These are phyloP conservation scores for Dastarcus helophoroides DNA, from an alignment of 2,888 invertebrate species.

Conservation along the genomic window DNA sequence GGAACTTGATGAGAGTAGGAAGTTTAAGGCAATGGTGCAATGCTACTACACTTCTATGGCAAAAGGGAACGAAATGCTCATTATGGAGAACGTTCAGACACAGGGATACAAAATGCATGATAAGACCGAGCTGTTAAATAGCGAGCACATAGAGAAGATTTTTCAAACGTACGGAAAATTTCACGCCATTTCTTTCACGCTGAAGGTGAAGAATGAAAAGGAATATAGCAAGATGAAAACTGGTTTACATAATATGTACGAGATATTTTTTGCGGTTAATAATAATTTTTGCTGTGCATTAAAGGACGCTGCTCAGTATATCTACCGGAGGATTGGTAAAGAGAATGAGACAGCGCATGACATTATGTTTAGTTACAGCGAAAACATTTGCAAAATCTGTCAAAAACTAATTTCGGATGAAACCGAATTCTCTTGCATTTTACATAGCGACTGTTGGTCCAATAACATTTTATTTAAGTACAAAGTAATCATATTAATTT, in stretches of 20 bases:
- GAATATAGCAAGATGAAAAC: slow-evolving; percentile 4
- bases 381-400: not conserved
- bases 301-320: too few relatives aligned
- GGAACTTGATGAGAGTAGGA: slow-evolving; percentile 10
- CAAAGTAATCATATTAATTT: too few relatives aligned
- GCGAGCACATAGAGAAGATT: slow-evolving; percentile 13
- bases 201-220: slow-evolving; percentile 7
- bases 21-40: not conserved
- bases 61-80: slow-evolving; percentile 11
- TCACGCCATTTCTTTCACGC: slow-evolving; percentile 12
- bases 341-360: too few relatives aligned
- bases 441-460: slow-evolving; percentile 17
- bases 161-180: slow-evolving; percentile 9
- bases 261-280: not conserved
- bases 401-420: not conserved
- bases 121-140: slow-evolving; percentile 13
- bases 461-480: slow-evolving; percentile 18
- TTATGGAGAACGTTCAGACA: slow-evolving; percentile 15
- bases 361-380: too few relatives aligned
- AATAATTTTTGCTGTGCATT: slow-evolving; percentile 1
- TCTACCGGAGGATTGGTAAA: too few relatives aligned
- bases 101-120: slow-evolving; percentile 10
- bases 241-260: slow-evolving; percentile 1
- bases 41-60: slow-evolving; percentile 5
- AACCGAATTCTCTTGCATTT: slow-evolving; percentile 8